Evolutionary conservation across 2,888 invertebrate species (phyloP), one percentile per base, ranked within the genome.

Genomic region (Hypsopygia costalis): DNA sequence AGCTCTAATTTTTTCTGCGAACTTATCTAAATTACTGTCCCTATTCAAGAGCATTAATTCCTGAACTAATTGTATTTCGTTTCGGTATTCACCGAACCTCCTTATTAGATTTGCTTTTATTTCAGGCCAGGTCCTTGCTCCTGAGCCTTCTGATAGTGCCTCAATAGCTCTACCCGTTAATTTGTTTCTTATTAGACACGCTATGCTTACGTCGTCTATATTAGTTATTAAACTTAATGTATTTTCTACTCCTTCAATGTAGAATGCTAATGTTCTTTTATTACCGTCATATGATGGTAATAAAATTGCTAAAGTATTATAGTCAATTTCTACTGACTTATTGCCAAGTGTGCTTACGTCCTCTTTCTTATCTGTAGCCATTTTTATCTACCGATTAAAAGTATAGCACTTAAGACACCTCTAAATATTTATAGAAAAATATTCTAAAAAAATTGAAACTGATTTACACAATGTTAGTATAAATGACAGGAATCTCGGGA

Each of bases 131-230:
- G 36, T 21, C 29, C 31, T 44, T 9, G 34, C 35, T n/a, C 41
- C 27, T 11, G 25, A 35, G 6, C 33, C 29, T 36, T 47, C 36
- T 1, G 46, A 47, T 4, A 51, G 29, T 22, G 46, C 48, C 32
- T 51, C 51, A 11, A 44, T 34, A 12, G 51, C 51, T 37, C 34
- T 46, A 21, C 51, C 51, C 5, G 42, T 46, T 0, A 60, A 10
- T 38, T 55, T 54, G n/a, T 50, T 53, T 9, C 41, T 47, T 3
- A 58, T 59, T 5, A 59, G 10, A 41, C 53, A 55, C 0, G 45
- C 31, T 5, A 59, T 37, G 4, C 28, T 25, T 3, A 8, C 12
- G 10, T 54, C 48, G 0, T 49, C 43, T 10, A 16, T 51, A 20
- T 47, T 42, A 1, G 36, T 16, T 0, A 50, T 28, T 16, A 16